These are phyloP conservation scores for Platygyra sinensis DNA, from an alignment of 64 coral and sea anemone genomes.

Conservation along the genomic window DNA sequence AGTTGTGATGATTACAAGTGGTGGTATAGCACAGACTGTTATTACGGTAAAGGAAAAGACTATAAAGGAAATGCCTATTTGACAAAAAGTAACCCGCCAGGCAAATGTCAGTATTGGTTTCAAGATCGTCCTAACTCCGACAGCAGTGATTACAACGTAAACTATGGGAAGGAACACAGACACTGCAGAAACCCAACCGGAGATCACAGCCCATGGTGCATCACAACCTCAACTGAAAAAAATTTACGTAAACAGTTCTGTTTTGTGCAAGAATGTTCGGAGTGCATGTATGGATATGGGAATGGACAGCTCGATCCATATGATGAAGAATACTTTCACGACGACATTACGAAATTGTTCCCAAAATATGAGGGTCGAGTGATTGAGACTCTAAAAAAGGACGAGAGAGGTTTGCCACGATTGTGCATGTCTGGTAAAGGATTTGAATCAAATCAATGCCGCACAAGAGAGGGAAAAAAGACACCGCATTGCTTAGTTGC, in stretches of 20 bases:
- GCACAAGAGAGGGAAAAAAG: background rate
- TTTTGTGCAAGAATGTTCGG: slow-evolving; percentile 61
- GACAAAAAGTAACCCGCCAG: slow-evolving; percentile 25
- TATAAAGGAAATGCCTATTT: slow-evolving; percentile 58
- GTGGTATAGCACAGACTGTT: slow-evolving; percentile 83
- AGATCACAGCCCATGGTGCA: slow-evolving; percentile 75
- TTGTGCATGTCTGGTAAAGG: slow-evolving; percentile 62
- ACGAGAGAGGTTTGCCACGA: slow-evolving; percentile 31
- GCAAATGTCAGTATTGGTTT: slow-evolving; percentile 55
- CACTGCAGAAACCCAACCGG: slow-evolving; percentile 66
- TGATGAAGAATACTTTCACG: too few species aligned
- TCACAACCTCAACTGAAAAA: slow-evolving; percentile 19
- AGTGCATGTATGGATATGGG: slow-evolving; percentile 84
- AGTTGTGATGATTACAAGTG: slow-evolving; percentile 73
- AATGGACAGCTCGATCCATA: slow-evolving; percentile 63
- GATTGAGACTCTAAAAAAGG: slow-evolving; percentile 46
- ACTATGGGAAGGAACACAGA: slow-evolving; percentile 55
- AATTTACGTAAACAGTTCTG: slow-evolving; percentile 47
- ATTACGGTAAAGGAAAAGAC: slow-evolving; percentile 65
- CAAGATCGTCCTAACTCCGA: background rate
- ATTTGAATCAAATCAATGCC: slow-evolving; percentile 61
- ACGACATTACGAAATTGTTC: too few species aligned
- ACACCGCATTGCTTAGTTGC: slow-evolving; percentile 78
- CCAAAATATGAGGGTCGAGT: slow-evolving; percentile 77
- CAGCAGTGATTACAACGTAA: background rate